Percentiles rank a stretch among this genome's conserved stretches.
Evolutionary conservation across 2,888 invertebrate genomes (phyloP).

Genomic region (Drosophila nigricruria): DNA sequence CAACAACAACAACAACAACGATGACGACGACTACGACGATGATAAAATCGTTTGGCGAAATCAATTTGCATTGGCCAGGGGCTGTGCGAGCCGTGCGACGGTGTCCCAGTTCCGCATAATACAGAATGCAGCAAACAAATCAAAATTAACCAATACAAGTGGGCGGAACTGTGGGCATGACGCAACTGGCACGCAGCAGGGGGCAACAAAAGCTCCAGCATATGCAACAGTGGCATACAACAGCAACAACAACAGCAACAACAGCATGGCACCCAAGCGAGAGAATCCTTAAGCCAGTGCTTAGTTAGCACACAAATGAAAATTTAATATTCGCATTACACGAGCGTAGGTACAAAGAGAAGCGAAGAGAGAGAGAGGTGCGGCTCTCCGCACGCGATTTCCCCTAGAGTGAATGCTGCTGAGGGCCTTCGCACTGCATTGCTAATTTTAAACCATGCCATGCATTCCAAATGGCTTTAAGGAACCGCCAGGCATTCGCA

Average conservation of each 20-base stretch:
- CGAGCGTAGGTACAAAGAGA: background rate
- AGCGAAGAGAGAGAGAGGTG: background rate
- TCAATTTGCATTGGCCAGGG: conserved; percentile 63
- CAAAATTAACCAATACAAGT: conserved; percentile 74
- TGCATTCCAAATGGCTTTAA: conserved; percentile 57
- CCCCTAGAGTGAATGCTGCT: background rate
- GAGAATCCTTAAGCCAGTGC: conserved; percentile 33
- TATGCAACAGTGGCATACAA: conserved; percentile 22
- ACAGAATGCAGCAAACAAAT: conserved; percentile 73
- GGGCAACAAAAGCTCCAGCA: conserved; percentile 27
- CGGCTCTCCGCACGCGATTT: too few relatives aligned
- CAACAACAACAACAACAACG: conserved; percentile 32
- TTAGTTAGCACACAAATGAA: conserved; percentile 44
- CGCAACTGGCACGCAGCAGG: conserved; percentile 25
- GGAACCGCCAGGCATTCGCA: background rate
- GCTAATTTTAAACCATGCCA: conserved; percentile 41
- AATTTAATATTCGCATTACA: conserved; percentile 48
- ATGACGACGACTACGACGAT: too few relatives aligned
- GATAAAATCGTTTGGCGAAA: conserved; percentile 55
- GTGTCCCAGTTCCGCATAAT: conserved; percentile 26
- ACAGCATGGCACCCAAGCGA: conserved; percentile 12
- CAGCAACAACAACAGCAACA: conserved; percentile 10
- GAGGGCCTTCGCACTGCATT: conserved; percentile 18
- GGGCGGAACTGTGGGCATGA: background rate
- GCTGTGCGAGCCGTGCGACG: conserved; percentile 1